Conservation (phyloP, 2,888 invertebrate species). For the Napeogenes sylphis region DNA sequence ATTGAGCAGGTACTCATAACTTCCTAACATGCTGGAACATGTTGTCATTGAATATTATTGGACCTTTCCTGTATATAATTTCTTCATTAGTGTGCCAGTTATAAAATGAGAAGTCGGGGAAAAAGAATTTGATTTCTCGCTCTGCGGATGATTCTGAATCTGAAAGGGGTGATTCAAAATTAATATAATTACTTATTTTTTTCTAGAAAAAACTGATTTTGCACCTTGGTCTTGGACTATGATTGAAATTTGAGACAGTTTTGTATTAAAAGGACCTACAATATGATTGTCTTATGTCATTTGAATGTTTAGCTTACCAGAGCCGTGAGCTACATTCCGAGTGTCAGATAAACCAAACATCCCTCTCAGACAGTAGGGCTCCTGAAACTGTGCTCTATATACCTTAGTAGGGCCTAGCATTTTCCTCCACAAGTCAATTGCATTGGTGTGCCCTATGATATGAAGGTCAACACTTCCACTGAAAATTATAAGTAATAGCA, state of each 20-base stretch:
- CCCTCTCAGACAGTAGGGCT: slow-evolving; percentile 88
- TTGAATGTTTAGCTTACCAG: slow-evolving; percentile 76
- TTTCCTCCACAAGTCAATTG: slow-evolving; percentile 87
- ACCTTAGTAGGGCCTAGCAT: slow-evolving; percentile 95
- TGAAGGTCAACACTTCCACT: slow-evolving; percentile 92
- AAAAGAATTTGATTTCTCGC: slow-evolving; percentile 89
- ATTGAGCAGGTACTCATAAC: slow-evolving; percentile 37
- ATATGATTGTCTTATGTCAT: no score
- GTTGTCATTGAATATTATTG: slow-evolving; percentile 72
- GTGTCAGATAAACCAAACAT: slow-evolving; percentile 94
- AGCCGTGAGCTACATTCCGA: slow-evolving; percentile 95
- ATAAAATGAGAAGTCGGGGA: slow-evolving; percentile 86
- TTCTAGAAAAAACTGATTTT: no score
- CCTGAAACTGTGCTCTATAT: slow-evolving; percentile 85
- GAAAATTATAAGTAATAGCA: slow-evolving; percentile 19
- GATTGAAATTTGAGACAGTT: background rate
- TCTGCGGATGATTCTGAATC: slow-evolving; percentile 86
- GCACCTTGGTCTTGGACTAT: no score
- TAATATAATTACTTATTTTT: background rate
- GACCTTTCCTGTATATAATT: slow-evolving; percentile 64
- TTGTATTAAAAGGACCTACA: background rate
- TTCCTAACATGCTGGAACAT: slow-evolving; percentile 76
- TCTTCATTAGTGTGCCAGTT: slow-evolving; percentile 81
- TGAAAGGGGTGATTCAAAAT: slow-evolving; percentile 52
- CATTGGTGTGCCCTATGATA: slow-evolving; percentile 86